phyloP scores from a whole-genome alignment of 2,113 vertebrate species.

The Daphoenositta chrysoptera region DNA sequence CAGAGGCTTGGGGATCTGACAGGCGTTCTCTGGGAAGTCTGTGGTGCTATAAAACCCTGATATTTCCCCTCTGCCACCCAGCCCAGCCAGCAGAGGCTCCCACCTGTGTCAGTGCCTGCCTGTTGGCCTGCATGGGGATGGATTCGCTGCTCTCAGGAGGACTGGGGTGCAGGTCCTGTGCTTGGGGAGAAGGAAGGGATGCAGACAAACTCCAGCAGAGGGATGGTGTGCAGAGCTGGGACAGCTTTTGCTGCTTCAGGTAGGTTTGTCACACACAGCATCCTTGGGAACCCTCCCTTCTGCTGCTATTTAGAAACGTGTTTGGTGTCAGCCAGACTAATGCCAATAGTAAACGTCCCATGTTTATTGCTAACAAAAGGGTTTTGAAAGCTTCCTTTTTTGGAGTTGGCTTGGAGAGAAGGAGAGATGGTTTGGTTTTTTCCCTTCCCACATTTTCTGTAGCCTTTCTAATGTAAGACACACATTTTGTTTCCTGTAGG shows the following conservation, averaged over 20 bases:
- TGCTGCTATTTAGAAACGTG: background rate
- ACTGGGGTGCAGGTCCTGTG: accelerated
- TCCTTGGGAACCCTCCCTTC: background rate
- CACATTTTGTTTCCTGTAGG: background rate
- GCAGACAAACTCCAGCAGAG: background rate
- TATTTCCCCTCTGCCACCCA: background rate
- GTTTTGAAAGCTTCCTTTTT: background rate
- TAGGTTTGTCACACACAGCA: background rate
- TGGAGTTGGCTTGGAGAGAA: background rate
- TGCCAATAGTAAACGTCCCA: background rate
- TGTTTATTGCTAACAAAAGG: background rate
- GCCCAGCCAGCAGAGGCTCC: background rate
- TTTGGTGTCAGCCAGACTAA: background rate
- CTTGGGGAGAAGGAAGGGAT: background rate
- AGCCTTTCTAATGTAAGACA: background rate
- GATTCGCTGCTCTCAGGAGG: accelerated
- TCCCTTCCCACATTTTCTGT: background rate
- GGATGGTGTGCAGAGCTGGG: background rate
- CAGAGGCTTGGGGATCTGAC: background rate
- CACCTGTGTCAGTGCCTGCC: background rate
- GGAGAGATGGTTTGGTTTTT: background rate
- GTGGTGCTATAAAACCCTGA: background rate
- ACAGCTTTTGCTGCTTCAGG: background rate
- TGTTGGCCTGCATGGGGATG: background rate
- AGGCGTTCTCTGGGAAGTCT: background rate